Base-by-base conservation (phyloP, 2,797 vertebrate species). In the Hipposideros larvatus region DNA sequence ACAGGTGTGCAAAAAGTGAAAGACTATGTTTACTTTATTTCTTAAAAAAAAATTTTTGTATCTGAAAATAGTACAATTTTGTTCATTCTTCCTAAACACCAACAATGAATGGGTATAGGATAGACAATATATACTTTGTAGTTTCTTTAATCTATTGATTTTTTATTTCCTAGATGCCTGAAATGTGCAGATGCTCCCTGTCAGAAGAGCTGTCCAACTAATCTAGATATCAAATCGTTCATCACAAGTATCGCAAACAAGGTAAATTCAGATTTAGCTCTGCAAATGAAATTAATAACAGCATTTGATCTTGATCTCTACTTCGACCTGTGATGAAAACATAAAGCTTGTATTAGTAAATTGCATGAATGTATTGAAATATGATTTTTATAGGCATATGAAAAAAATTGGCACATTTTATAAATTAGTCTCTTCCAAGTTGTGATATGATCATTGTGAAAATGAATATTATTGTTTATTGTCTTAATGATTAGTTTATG, bases 181-280 rank as follows among this genome's bases (percentile, higher is more conserved):
- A 99, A 99, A 98, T 99, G 99, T 98, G 99, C 98, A 1, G 99
- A 99, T 98, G 99, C 99, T 90, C 99, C 99, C 2, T 99, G 99
- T 99, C 99, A 99, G 98, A 99, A 99, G 98, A 99, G 99, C 97
- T 99, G 99, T 97, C 99, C 99, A 0, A 99, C 99, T 63, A 99
- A 99, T 98, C 98, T 99, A 98, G 99, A 99, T 98, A 99, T 99
- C 97, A 99, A 99, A 97, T 98, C 99, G 18, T 99, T 99, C 97
- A 99, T 99, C 98, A 99, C 99, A 66, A 99, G 99, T 95, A 99
- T 99, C 89, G 98, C 99, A 95, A 99, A 99, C 97, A 99, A 99
- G 99, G 99, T 99, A 98, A 96, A 79, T 34, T 97, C 4, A 19
- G 59, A n/a, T 53, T 91, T 57, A 85, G 14, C 48, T 65, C 70